Percentiles rank a stretch among this genome's conserved stretches.
Evolutionary conservation across 2,888 invertebrate genomes (phyloP).

Genomic region (Pasiphila rectangulata): DNA sequence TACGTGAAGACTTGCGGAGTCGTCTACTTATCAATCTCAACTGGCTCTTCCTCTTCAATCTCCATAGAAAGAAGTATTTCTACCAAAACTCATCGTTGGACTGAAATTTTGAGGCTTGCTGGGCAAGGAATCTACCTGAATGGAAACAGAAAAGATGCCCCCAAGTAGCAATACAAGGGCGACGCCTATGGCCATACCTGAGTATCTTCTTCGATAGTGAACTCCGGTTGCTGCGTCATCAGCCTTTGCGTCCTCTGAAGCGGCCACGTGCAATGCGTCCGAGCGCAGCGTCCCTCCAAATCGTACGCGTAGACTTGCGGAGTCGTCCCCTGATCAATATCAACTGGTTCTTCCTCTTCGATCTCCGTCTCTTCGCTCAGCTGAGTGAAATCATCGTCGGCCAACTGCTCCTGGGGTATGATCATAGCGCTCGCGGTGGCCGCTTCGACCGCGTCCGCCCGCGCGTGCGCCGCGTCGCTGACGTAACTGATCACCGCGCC

Average conservation of each 20-base stretch:
- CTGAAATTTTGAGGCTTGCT: no score
- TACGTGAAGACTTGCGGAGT: conserved; percentile 4
- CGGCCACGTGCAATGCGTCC: conserved; percentile 77
- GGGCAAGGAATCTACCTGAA: no score
- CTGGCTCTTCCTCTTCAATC: not conserved
- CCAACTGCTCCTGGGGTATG: not conserved
- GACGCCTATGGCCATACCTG: no score
- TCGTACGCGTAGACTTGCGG: conserved; percentile 9
- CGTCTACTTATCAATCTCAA: no score
- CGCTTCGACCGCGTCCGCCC: conserved; percentile 13
- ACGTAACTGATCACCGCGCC: conserved; percentile 1
- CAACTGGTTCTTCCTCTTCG: not conserved
- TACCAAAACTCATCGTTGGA: no score
- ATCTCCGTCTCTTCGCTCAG: conserved; percentile 1
- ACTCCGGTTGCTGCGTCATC: conserved; percentile 23
- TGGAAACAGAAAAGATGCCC: no score
- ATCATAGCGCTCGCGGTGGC: conserved; percentile 14
- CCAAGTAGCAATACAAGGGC: no score
- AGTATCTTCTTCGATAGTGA: conserved; percentile 50
- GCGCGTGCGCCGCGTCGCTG: not conserved
- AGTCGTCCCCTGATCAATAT: not conserved
- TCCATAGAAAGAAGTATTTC: no score
- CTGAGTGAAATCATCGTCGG: conserved; percentile 2
- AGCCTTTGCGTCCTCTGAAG: no score
- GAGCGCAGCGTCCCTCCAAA: conserved; percentile 51